Evolutionary conservation across 2,797 vertebrate species (phyloP).

Genomic region (Sebastes oblongus): DNA sequence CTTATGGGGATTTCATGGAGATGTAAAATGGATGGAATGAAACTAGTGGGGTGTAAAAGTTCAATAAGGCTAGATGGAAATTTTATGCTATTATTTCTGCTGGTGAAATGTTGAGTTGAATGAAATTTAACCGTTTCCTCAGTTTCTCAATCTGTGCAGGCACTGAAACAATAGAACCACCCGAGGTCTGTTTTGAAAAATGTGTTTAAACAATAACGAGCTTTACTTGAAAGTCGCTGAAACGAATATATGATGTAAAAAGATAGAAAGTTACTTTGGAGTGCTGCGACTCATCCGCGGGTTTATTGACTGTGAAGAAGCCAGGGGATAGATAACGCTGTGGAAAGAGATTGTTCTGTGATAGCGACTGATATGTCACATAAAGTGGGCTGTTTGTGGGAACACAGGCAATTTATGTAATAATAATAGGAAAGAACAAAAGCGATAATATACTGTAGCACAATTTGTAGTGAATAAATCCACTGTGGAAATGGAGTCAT

Average conservation of each 20-base stretch:
- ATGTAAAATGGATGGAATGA: constrained; percentile 44
- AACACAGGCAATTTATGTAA: constrained; percentile 33
- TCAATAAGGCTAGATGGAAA: background rate
- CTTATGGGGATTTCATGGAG: constrained; percentile 36
- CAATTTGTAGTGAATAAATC: constrained; percentile 3
- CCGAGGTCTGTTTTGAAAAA: background rate
- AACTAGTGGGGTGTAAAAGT: constrained; percentile 27
- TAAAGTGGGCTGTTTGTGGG: constrained; percentile 35
- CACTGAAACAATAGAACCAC: background rate
- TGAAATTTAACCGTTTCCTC: background rate
- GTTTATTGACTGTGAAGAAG: constrained; percentile 54
- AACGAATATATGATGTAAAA: constrained; percentile 32
- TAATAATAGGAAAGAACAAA: constrained; percentile 12
- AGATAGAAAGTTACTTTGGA: constrained; percentile 25
- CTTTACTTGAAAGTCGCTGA: constrained; percentile 10
- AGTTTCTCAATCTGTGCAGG: background rate
- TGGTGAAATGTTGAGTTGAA: constrained; percentile 6
- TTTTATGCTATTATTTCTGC: background rate
- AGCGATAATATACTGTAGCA: background rate
- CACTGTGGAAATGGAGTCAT: background rate
- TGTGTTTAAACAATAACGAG: constrained; percentile 16
- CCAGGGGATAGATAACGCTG: constrained; percentile 30
- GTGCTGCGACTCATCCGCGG: constrained; percentile 14
- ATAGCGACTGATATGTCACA: constrained; percentile 50
- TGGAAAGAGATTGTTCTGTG: constrained; percentile 32